Conservation (phyloP, 2,797 vertebrate species). For the Lates japonicus region DNA sequence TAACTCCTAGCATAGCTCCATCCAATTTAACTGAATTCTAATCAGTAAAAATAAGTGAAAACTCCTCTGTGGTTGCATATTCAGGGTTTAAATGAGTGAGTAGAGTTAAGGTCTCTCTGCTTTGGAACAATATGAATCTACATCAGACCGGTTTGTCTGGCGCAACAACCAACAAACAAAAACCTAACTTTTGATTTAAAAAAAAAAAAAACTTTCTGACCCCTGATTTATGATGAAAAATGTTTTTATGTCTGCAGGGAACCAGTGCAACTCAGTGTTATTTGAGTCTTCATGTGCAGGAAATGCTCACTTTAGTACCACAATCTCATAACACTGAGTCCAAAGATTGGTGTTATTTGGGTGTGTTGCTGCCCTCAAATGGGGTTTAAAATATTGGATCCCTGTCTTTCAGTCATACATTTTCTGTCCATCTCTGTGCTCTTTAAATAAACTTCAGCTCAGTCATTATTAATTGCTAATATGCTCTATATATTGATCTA, state of each 20-base stretch:
- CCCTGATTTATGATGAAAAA: neutral
- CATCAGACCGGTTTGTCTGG: neutral
- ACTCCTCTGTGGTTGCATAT: neutral
- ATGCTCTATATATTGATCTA: neutral
- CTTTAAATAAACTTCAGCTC: neutral
- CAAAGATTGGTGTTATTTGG: neutral
- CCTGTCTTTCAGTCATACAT: neutral
- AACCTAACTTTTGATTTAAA: neutral
- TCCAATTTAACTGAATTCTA: neutral
- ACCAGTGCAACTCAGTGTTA: neutral
- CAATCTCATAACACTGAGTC: constrained; percentile 1
- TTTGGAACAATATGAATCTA: neutral
- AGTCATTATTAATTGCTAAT: constrained; percentile 8
- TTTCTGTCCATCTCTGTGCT: neutral
- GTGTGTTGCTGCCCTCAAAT: neutral
- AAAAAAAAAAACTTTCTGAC: neutral
- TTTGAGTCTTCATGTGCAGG: neutral
- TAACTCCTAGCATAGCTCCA: neutral
- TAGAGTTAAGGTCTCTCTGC: neutral
- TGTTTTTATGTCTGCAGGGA: neutral
- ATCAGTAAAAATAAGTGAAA: neutral
- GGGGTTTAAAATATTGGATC: neutral
- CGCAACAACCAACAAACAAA: constrained; percentile 5
- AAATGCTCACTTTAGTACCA: neutral
- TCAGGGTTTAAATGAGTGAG: neutral